A percentile compares a stretch with the other conserved stretches of the same genome.
These are phyloP conservation scores for Stylophora pistillata DNA, from an alignment of 64 coral and sea anemone genomes.

Conservation along the genomic window DNA sequence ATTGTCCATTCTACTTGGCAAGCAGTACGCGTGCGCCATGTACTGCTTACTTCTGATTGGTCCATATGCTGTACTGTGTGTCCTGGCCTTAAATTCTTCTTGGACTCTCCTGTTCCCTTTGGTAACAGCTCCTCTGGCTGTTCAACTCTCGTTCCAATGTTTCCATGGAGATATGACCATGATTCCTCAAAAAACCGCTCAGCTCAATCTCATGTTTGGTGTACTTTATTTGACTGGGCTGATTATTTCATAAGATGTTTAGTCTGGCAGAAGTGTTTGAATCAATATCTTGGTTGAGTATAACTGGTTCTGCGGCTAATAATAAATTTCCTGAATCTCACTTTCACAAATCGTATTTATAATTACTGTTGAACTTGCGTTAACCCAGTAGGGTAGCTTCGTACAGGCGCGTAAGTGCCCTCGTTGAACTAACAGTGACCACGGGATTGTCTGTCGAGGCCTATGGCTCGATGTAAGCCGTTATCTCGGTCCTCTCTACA, in stretches of 20 bases:
- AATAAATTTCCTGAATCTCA: too few relatives aligned
- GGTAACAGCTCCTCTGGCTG: conserved; percentile 55
- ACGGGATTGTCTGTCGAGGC: too few relatives aligned
- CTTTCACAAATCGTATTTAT: too few relatives aligned
- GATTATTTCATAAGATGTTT: neutral
- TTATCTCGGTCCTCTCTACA: too few relatives aligned
- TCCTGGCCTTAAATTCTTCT: conserved; percentile 20
- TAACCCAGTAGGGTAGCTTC: too few relatives aligned
- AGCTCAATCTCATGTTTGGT: conserved; percentile 63
- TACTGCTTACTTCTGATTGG: conserved; percentile 53
- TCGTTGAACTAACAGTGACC: too few relatives aligned
- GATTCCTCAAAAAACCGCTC: conserved; percentile 66
- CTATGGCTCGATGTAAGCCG: too few relatives aligned
- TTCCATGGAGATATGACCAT: conserved; percentile 29
- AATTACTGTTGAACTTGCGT: too few relatives aligned
- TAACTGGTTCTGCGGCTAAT: too few relatives aligned
- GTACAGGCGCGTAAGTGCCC: too few relatives aligned
- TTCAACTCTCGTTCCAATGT: conserved; percentile 34
- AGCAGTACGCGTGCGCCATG: conserved; percentile 25
- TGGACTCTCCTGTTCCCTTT: conserved; percentile 48
- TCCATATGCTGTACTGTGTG: conserved; percentile 44
- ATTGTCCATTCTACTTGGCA: conserved; percentile 59
- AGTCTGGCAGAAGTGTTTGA: too few relatives aligned
- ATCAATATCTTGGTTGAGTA: too few relatives aligned
- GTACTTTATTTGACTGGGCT: conserved; percentile 33